phyloP scores from a whole-genome alignment of 2,888 invertebrate genomes.

The Himalopsyche anomala region DNA sequence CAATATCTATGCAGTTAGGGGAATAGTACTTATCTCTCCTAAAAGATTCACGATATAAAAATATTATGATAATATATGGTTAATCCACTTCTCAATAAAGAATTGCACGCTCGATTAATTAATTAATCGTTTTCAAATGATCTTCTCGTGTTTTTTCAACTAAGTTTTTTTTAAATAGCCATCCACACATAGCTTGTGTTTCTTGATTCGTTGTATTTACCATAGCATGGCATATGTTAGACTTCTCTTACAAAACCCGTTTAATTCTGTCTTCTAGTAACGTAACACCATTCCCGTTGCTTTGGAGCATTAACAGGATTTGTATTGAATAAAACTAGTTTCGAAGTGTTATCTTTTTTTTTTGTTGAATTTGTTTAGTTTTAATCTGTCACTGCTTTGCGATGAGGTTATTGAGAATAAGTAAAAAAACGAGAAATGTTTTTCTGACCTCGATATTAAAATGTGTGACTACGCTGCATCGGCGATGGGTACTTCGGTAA shows the following conservation, averaged over 20 bases:
- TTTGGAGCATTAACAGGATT: conserved; percentile 56
- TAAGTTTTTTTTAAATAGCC: too few relatives aligned
- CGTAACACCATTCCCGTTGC: conserved; percentile 62
- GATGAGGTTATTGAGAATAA: conserved; percentile 24
- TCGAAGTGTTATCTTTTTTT: conserved; percentile 42
- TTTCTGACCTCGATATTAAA: conserved; percentile 36
- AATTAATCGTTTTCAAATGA: too few relatives aligned
- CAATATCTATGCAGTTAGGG: too few relatives aligned
- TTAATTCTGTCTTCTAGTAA: conserved; percentile 56
- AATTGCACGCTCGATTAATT: too few relatives aligned
- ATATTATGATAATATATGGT: too few relatives aligned
- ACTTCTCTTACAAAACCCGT: conserved; percentile 46
- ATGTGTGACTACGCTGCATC: conserved; percentile 1
- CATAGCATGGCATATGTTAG: background rate
- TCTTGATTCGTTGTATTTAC: background rate
- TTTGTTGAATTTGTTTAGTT: conserved; percentile 36
- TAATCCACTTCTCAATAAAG: too few relatives aligned
- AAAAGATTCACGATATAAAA: too few relatives aligned
- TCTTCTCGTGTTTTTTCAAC: too few relatives aligned
- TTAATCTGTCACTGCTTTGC: conserved; percentile 35
- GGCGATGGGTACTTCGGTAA: background rate
- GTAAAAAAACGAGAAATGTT: conserved; percentile 15
- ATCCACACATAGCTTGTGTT: background rate
- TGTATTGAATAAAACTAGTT: conserved; percentile 54
- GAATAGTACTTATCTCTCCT: too few relatives aligned